These are phyloP conservation scores for Palloptera scutellata DNA, from an alignment of 2,888 invertebrate species.

Conservation along the genomic window DNA sequence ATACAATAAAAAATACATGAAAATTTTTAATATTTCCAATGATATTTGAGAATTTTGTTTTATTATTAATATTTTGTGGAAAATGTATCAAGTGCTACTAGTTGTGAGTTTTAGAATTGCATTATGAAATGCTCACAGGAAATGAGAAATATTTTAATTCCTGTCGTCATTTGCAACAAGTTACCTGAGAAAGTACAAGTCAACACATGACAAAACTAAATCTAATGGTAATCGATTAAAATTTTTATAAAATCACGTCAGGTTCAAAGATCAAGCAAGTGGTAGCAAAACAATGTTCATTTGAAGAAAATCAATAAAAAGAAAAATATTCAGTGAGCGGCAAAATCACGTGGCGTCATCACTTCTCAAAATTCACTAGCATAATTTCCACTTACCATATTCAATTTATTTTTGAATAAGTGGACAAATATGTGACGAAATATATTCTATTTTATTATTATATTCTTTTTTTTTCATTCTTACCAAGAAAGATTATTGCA, in stretches of 20 bases:
- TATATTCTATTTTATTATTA: neutral
- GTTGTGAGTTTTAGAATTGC: too few relatives aligned
- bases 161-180: neutral
- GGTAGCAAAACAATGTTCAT: neutral
- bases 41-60: neutral
- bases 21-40: conserved; percentile 2
- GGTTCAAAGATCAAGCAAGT: neutral
- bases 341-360: neutral
- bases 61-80: too few relatives aligned
- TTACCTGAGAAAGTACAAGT: neutral
- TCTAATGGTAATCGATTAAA: neutral
- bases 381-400: neutral
- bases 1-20: conserved; percentile 34
- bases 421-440: neutral
- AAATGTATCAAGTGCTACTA: too few relatives aligned
- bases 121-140: too few relatives aligned
- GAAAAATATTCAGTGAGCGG: neutral
- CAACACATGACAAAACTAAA: too few relatives aligned
- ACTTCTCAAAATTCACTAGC: neutral
- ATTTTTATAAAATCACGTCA: conserved; percentile 3
- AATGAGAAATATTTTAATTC: too few relatives aligned
- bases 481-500: conserved; percentile 70
- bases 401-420: neutral
- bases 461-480: conserved; percentile 43
- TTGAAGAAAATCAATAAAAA: too few relatives aligned